Conservation (phyloP, 2,113 vertebrate species). For the Hipposideros armiger region DNA sequence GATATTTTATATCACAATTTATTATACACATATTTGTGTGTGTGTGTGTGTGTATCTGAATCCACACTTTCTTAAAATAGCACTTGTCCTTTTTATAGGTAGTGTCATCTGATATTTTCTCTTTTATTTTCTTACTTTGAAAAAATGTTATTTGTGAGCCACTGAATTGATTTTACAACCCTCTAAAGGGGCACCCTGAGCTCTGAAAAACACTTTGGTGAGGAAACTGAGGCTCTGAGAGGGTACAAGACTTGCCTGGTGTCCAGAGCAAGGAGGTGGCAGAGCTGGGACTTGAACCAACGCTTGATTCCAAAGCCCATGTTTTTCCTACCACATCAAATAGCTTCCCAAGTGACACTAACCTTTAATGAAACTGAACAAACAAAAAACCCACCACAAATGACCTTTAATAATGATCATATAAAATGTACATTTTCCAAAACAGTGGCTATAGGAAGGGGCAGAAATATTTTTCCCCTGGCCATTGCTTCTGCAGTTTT, state of each 20-base stretch:
- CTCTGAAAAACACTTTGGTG: neutral
- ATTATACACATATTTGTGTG: neutral
- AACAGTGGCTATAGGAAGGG: neutral
- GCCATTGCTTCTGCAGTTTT: slow-evolving; percentile 8
- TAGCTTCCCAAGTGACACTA: slow-evolving; percentile 3
- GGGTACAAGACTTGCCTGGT: neutral
- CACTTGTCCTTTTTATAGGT: neutral
- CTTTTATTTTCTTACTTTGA: neutral
- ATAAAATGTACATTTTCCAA: slow-evolving; percentile 45
- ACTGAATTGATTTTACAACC: slow-evolving; percentile 35
- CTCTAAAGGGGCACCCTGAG: neutral
- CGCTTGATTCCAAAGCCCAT: neutral
- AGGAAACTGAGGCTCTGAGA: neutral
- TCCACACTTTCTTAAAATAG: neutral
- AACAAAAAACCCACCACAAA: neutral
- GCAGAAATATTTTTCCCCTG: slow-evolving; percentile 35
- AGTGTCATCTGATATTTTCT: neutral
- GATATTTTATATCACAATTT: neutral
- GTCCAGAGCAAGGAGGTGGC: neutral
- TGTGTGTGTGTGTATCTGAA: neutral
- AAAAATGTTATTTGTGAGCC: neutral
- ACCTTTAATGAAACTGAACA: slow-evolving; percentile 28
- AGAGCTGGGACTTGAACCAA: slow-evolving; percentile 33
- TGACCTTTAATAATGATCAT: slow-evolving; percentile 41
- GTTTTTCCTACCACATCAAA: slow-evolving; percentile 1